A percentile compares a stretch with the other conserved stretches of the same genome.
Evolutionary conservation across 2,797 vertebrate genomes (phyloP).

Genomic region (Micrastur ruficollis): DNA sequence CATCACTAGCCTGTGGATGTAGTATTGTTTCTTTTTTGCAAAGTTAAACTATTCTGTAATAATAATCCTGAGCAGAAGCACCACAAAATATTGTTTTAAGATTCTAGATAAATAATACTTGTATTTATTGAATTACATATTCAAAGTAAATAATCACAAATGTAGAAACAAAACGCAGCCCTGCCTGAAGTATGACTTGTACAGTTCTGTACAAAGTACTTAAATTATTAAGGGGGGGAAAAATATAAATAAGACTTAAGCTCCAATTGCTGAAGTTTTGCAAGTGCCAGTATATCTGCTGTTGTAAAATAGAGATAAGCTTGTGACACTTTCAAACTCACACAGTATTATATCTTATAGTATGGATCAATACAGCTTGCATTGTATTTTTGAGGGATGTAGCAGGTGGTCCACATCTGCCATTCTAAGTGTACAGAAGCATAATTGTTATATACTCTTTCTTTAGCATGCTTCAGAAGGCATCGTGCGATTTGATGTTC

Average conservation of each 20-base stretch:
- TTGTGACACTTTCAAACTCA: not conserved
- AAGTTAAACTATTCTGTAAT: not conserved
- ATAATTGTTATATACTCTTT: not conserved
- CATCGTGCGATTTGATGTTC: slow-evolving; percentile 90
- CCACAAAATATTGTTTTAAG: not conserved
- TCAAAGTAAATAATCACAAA: not conserved
- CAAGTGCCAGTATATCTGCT: not conserved
- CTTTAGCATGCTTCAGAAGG: slow-evolving; percentile 93
- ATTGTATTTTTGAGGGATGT: not conserved
- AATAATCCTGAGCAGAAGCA: not conserved
- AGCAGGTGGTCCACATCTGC: not conserved
- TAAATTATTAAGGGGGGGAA: not conserved
- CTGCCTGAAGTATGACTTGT: not conserved
- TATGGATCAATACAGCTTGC: not conserved
- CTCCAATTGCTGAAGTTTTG: not conserved
- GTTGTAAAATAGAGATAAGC: not conserved
- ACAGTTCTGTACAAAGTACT: not conserved
- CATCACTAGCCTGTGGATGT: not conserved
- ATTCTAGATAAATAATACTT: not conserved
- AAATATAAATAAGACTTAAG: not conserved
- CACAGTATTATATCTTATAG: accelerated
- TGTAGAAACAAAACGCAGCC: not conserved
- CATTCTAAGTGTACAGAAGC: not conserved
- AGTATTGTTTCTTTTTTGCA: not conserved
- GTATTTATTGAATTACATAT: not conserved